Percentiles rank a stretch among this genome's conserved stretches.
These are phyloP conservation scores for Dascyllus trimaculatus DNA, from an alignment of 2,113 vertebrate genomes.

Conservation along the genomic window DNA sequence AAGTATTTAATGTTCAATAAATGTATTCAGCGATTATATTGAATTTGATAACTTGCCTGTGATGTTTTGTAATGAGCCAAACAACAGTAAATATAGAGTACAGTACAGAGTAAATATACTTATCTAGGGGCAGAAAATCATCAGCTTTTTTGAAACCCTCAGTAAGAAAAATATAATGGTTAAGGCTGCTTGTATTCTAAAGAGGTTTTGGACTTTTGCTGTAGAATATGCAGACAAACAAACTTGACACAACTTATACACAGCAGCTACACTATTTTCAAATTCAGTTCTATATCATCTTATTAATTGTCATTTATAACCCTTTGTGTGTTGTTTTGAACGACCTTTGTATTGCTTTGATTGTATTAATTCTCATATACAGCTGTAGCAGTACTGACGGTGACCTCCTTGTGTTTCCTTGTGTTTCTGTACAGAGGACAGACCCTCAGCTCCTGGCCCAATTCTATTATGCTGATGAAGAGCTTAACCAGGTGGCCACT, in stretches of 20 bases:
- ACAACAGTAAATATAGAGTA: too few species aligned
- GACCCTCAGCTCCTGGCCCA: slow-evolving; percentile 97
- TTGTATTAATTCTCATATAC: not conserved
- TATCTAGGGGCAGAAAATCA: too few species aligned
- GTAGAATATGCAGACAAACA: not conserved
- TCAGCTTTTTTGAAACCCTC: too few species aligned
- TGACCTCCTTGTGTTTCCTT: slow-evolving; percentile 18
- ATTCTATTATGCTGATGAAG: slow-evolving; percentile 98
- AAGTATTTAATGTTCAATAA: not conserved
- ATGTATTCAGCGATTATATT: not conserved
- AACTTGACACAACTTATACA: too few species aligned
- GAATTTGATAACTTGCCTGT: not conserved
- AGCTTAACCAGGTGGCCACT: slow-evolving; percentile 96
- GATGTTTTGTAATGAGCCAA: not conserved
- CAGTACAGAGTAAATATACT: too few species aligned
- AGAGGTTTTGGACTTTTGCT: too few species aligned
- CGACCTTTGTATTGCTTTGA: not conserved
- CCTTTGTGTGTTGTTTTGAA: not conserved
- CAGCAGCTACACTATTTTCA: not conserved
- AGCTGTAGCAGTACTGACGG: not conserved
- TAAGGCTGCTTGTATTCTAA: too few species aligned
- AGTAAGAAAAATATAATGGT: too few species aligned
- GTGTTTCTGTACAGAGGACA: slow-evolving; percentile 87
- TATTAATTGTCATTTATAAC: not conserved
- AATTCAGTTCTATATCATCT: not conserved